A percentile compares a stretch with the other conserved stretches of the same genome.
Conservation (phyloP, 2,797 vertebrate species). For the Typhlichthys subterraneus region DNA sequence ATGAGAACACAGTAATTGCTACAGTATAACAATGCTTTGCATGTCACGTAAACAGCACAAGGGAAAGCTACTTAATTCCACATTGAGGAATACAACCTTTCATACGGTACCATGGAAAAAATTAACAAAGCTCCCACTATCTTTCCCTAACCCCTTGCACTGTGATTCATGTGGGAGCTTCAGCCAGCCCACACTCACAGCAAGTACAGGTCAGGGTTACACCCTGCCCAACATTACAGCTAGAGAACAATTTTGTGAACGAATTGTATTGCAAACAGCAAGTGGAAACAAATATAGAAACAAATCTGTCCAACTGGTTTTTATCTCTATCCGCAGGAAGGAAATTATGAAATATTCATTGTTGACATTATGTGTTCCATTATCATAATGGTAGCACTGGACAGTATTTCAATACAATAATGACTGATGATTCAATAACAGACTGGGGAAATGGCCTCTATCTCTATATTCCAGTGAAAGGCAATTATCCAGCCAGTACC, state of each 20-base stretch:
- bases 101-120: not conserved
- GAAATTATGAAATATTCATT: slow-evolving; percentile 1
- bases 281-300: too few species aligned
- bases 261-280: too few species aligned
- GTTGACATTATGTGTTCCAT: not conserved
- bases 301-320: too few species aligned
- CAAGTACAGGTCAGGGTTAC: not conserved
- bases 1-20: too few species aligned
- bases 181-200: not conserved
- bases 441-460: slow-evolving; percentile 1
- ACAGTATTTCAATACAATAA: slow-evolving; percentile 4
- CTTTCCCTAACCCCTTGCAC: not conserved
- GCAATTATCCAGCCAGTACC: not conserved
- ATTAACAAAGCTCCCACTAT: slow-evolving; percentile 1
- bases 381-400: slow-evolving; percentile 7
- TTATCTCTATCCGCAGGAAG: not conserved
- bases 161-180: slow-evolving; percentile 3
- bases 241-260: too few species aligned
- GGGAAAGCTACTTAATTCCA: too few species aligned
- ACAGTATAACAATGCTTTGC: too few species aligned
- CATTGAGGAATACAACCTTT: too few species aligned
- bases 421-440: not conserved
- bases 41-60: too few species aligned
- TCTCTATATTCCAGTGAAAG: not conserved
- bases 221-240: slow-evolving; percentile 2